Conservation (phyloP, 2,888 invertebrate species). For the Baronia brevicornis region DNA sequence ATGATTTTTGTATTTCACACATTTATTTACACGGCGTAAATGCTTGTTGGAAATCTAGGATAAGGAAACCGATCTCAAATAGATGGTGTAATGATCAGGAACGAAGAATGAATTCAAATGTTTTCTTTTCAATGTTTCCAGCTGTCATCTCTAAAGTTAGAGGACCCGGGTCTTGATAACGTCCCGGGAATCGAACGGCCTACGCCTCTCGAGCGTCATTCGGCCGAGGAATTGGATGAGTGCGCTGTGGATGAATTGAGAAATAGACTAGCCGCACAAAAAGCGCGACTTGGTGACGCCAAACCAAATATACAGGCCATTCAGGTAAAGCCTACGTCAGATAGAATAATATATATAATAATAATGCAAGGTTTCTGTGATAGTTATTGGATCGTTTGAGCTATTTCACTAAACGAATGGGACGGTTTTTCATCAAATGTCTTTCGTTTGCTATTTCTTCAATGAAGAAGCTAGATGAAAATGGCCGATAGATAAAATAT, state of each 20-base stretch:
- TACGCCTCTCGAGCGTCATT: slow-evolving; percentile 72
- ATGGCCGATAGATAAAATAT: background rate
- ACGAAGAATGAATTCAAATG: background rate
- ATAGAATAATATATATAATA: slow-evolving; percentile 1
- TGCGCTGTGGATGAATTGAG: slow-evolving; percentile 75
- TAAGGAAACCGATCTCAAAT: no score
- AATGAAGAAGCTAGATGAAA: background rate
- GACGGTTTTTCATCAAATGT: no score
- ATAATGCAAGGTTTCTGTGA: no score
- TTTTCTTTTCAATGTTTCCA: slow-evolving; percentile 28
- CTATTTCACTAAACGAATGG: no score
- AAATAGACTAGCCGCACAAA: slow-evolving; percentile 72
- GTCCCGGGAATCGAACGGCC: slow-evolving; percentile 52
- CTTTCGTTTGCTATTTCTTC: no score
- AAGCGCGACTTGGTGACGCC: slow-evolving; percentile 74
- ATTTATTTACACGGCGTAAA: no score
- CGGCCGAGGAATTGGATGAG: slow-evolving; percentile 79
- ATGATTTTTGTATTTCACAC: no score
- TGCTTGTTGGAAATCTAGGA: no score
- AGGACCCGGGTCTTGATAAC: slow-evolving; percentile 52
- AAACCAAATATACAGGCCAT: slow-evolving; percentile 86
- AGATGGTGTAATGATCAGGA: no score
- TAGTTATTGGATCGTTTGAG: no score
- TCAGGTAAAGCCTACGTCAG: slow-evolving; percentile 74
- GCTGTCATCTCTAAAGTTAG: slow-evolving; percentile 76